Conservation (phyloP, 2,113 vertebrate species). For the Rhinogobius similis region DNA sequence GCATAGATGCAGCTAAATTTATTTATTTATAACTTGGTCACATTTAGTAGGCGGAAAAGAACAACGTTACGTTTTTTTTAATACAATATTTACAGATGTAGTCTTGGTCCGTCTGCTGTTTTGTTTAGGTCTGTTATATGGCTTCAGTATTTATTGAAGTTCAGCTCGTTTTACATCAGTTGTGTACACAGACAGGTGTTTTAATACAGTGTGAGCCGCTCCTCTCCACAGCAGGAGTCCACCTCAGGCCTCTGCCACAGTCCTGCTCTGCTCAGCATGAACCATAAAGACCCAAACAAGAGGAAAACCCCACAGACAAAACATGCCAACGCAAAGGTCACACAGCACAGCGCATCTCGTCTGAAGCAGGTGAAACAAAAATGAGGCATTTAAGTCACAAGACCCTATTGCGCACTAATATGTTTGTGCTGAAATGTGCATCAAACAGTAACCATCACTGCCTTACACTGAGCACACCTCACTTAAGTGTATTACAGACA, state of each 20-base stretch:
- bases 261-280: conserved; percentile 38
- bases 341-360: not conserved
- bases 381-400: conserved; percentile 53
- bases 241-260: conserved; percentile 42
- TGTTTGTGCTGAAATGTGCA: not conserved
- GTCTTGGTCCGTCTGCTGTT: not conserved
- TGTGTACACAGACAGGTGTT: not conserved
- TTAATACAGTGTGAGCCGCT: conserved; percentile 42
- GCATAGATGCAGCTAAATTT: too few relatives aligned
- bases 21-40: too few relatives aligned
- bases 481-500: too few relatives aligned
- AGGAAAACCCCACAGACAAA: conserved; percentile 39
- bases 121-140: not conserved
- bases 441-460: not conserved
- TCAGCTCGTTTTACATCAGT: not conserved
- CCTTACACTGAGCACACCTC: too few relatives aligned
- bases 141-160: not conserved
- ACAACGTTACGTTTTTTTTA: too few relatives aligned
- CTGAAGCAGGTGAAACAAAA: conserved; percentile 37
- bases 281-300: conserved; percentile 50
- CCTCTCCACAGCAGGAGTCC: conserved; percentile 46
- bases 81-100: too few relatives aligned
- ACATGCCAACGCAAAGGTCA: conserved; percentile 61
- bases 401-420: conserved; percentile 15
- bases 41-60: not conserved